Evolutionary conservation across 2,113 vertebrate species (phyloP), one percentile per base, ranked within the genome.

Genomic region (Thomomys bottae): DNA sequence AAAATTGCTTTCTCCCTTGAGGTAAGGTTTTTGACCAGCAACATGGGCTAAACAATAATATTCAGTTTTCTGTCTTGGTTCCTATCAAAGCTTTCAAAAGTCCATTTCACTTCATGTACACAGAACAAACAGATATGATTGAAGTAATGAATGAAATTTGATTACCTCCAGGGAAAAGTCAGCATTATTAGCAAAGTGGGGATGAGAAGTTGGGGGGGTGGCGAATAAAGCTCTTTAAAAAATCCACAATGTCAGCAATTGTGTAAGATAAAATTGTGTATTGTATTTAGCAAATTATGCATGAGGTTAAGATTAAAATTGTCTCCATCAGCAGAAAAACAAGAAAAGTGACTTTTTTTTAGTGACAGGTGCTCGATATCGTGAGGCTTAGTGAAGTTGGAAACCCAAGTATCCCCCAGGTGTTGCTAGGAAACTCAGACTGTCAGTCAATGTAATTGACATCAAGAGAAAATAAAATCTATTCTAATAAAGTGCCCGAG

Each of bases 361-460:
- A 71, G 79, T 94, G 94, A 88, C 93, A 95, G 79, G 24, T 88
- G 87, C 72, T 96, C 95, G 96, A 95, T 94, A 96, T 86, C 84
- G 95, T 88, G 86, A 95, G 91, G 85, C 92, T 93, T 1, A 88
- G 66, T 76, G 32, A 94, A 93, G 24, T 54, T 76, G 71, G 61
- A 91, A 92, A 93, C 30, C 40, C 78, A 86, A 95, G 85, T 21
- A 54, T 93, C 67, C 93, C 94, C 42, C 78, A 73, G 83, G 88
- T 95, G 83, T 90, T 96, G 86, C 91, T 91, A 84, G 79, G 83
- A 91, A 96, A 94, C 28, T 96, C 95, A 77, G 82, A 84, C 90
- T 97, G 96, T 94, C 96, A 95, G 86, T 96, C 96, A 97, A 94
- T 76, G 45, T 96, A 96, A 97, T 36, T 97, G 96, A 94, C 88